Conservation (phyloP, 1,140 invertebrate species). For the Magallana angulata region DNA sequence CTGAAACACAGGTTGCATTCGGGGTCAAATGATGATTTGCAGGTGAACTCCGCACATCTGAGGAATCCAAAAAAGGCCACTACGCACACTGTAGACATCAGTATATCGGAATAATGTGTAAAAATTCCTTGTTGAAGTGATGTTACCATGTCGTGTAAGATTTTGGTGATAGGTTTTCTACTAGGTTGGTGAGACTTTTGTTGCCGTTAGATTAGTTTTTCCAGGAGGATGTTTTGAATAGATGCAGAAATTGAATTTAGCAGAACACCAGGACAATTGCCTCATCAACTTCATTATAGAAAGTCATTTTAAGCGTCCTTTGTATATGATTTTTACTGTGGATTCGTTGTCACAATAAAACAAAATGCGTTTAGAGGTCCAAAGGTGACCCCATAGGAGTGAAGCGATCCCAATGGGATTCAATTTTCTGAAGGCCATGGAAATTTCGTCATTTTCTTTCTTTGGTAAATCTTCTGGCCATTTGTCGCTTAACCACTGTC, state of each 20-base stretch:
- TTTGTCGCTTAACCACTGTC: conserved; percentile 41
- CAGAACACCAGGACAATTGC: too few relatives aligned
- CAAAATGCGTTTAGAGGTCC: conserved; percentile 39
- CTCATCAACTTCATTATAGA: conserved; percentile 34
- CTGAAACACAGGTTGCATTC: background rate
- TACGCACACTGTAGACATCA: background rate
- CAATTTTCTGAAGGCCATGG: conserved; percentile 49
- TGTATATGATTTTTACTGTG: conserved; percentile 49
- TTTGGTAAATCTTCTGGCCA: conserved; percentile 35
- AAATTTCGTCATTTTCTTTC: background rate
- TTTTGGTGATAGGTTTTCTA: background rate
- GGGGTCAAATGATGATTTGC: background rate
- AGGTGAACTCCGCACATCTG: conserved; percentile 43
- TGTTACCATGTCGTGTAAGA: background rate
- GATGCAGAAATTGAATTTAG: too few relatives aligned
- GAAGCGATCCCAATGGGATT: conserved; percentile 48
- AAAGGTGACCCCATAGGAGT: conserved; percentile 53
- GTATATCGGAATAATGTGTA: background rate
- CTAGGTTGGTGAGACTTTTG: background rate
- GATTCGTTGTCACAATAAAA: conserved; percentile 57
- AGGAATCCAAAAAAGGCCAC: conserved; percentile 49
- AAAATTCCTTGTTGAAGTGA: background rate
- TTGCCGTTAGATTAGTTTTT: background rate
- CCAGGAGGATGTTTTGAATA: too few relatives aligned
- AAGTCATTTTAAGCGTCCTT: conserved; percentile 45